Evolutionary conservation across 2,113 vertebrate species (phyloP), one percentile per base, ranked within the genome.

Genomic region (Antigone vipio): DNA sequence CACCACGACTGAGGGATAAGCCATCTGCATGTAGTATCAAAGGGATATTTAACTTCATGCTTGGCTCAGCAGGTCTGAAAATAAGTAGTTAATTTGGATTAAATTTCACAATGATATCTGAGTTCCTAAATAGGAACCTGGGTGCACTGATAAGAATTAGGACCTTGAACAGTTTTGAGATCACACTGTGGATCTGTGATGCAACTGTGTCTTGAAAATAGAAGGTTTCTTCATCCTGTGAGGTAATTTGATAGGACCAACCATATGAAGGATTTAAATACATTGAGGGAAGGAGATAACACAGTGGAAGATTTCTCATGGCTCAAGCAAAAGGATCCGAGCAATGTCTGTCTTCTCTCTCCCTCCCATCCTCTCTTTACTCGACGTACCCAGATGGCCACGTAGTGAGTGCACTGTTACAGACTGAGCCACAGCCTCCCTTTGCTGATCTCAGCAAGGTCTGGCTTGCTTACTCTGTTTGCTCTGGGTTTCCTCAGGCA

Each of bases 401-500:
- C 18, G 5, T 26, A 68, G 34, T 17, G 84, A 75, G 14, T 16
- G 64, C 34, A 9, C 15, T 47, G 69, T 63, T 62, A 78, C 80
- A 71, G 60, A 27, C 77, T 52, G 69, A 91, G 74, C 52, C 49
- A 47, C 56, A 63, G 80, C 44, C 34, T 91, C 84, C 50, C 34
- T 88, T 75, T 89, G 93, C 69, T 89, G 73, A 87, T 40, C 74
- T 93, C 81, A 44, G 73, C 58, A 63, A 84, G 40, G 91, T 87
- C 73, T 94, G 91, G 84, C 49, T 83, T 59, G 38, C 78, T 95
- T 69, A 42, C 69, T 88, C 16, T 85, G 62, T 75, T 95, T 94
- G 59, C 77, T 95, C 74, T 91, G 84, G 69, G 59, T 94, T 94
- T 94, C 59, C 66, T 75, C 66, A 92, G 85, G 67, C 84, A 52